Evolutionary conservation across 64 coral and sea anemone species (phyloP), one percentile per base, ranked within the genome.

Genomic region (Anthopleura sola): DNA sequence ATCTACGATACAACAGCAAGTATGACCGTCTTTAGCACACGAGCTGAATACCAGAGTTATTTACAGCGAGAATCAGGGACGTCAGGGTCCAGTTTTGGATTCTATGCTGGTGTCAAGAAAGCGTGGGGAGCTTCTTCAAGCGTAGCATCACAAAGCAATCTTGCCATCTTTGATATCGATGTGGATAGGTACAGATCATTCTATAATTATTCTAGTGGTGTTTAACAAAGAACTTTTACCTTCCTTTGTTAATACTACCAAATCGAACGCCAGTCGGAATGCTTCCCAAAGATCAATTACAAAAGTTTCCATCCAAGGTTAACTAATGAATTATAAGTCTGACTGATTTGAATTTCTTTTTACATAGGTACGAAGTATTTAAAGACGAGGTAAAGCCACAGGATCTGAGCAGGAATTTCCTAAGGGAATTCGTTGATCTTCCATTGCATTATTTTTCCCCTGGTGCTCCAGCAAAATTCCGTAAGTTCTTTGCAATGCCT

Each of bases 31-130:
- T 90, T 90, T 44, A 47, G 47, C 6, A 75, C 80, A 36, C 81
- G 88, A 66, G 24, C 40, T 24, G 88, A 90, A 84, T 90, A 90
- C 50, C 88, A 83, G 19, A 83, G 10, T 1, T 90, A 90, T 75
- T 28, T 90, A 18, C 55, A 90, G 62, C 49, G 57, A 55, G 79
- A 90, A 38, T 44, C 88, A 53, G 88, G 88, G 0, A 62, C 51
- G 8, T 90, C 88, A 1, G 88, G 88, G 11, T 90, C 88, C 6
- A 36, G 33, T 75, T 90, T 90, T 44, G 88, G 88, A 6, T 90
- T 90, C 29, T 90, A 88, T 31, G 48, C 74, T 80, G 86, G 86
- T 56, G 86, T 79, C 6, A 88, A 88, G 57, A 64, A 53, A 10
- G 86, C 86, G 11, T 88, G 62, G 54, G 86, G 86, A 23, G 36